These are phyloP conservation scores for Poeciliopsis gracilis DNA, from an alignment of 2,797 vertebrate species.

Conservation along the genomic window DNA sequence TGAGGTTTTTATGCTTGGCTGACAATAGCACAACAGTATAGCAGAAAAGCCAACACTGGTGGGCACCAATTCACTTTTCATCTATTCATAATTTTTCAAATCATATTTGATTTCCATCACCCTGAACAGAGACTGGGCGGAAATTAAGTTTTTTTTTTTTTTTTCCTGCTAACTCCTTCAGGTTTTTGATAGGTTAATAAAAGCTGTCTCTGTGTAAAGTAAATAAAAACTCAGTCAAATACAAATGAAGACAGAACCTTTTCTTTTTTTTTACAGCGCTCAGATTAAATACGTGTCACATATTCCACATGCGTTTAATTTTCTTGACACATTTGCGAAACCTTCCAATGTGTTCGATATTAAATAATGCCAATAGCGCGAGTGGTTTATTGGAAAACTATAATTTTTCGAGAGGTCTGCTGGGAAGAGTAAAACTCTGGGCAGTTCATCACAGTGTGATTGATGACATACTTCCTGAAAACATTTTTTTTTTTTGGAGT, in stretches of 20 bases:
- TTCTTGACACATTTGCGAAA: not conserved
- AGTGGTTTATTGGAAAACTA: not conserved
- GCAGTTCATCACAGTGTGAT: not conserved
- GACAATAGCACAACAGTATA: not conserved
- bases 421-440: not conserved
- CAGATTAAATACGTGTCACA: not conserved
- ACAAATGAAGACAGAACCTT: not conserved
- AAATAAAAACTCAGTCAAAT: too few species aligned
- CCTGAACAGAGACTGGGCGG: too few species aligned
- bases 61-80: not conserved
- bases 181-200: too few species aligned
- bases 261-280: not conserved
- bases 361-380: not conserved
- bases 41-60: not conserved
- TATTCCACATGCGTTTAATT: not conserved
- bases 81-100: too few species aligned
- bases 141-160: too few species aligned
- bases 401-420: not conserved
- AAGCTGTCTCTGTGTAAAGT: too few species aligned
- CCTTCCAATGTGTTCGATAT: not conserved
- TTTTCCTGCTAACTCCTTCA: too few species aligned
- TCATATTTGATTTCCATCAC: too few species aligned
- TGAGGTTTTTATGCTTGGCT: not conserved
- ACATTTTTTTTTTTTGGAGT: not conserved
- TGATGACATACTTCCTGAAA: not conserved